Conservation (phyloP, 1,140 invertebrate species). For the Wiebesia pumilae region DNA sequence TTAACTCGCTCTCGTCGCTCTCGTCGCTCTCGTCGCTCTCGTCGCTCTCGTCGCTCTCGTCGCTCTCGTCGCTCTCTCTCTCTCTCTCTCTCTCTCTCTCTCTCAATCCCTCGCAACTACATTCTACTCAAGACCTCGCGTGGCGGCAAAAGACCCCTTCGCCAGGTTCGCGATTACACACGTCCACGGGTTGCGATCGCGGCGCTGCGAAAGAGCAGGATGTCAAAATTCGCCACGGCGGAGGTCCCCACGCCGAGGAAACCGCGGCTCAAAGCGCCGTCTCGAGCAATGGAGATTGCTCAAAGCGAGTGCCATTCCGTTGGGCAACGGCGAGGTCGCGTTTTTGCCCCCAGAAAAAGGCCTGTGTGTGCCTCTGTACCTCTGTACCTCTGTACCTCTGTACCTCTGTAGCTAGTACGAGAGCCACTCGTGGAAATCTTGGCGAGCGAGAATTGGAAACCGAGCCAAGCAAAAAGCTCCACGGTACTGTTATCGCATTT, state of each 20-base stretch:
- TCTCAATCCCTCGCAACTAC: not conserved
- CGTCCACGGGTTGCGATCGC: not conserved
- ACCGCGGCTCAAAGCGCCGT: too few species aligned
- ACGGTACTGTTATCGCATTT: constrained; percentile 41
- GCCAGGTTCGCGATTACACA: constrained; percentile 1
- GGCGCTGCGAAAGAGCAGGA: constrained; percentile 4
- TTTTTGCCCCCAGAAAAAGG: constrained; percentile 20
- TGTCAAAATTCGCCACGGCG: constrained; percentile 42
- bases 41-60: too few species aligned
- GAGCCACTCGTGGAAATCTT: constrained; percentile 19
- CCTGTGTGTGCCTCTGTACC: not conserved
- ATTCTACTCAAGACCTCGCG: too few species aligned
- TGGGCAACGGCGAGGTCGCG: not conserved
- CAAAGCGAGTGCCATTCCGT: constrained; percentile 38
- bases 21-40: too few species aligned
- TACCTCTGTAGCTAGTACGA: not conserved
- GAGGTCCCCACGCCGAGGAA: not conserved
- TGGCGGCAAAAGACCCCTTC: too few species aligned
- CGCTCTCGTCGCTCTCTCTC: too few species aligned
- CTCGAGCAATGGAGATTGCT: too few species aligned
- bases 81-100: not conserved
- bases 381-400: not conserved
- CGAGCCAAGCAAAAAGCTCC: not conserved
- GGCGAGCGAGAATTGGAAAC: constrained; percentile 22
- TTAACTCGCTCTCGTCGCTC: not conserved